phyloP scores from a whole-genome alignment of 2,113 vertebrate species.

The Apteryx owenii region DNA sequence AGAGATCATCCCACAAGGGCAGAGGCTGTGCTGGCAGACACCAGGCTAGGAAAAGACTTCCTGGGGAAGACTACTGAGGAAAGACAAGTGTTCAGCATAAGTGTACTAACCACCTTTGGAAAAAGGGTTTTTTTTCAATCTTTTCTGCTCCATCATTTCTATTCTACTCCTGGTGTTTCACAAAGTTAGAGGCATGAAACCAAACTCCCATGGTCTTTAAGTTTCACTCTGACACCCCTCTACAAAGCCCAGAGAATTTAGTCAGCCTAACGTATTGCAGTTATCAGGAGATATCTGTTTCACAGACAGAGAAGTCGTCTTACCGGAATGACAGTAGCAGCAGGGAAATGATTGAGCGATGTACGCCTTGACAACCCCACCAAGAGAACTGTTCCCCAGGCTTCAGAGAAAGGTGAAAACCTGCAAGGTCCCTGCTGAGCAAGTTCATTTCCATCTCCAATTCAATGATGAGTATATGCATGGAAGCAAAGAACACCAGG shows the following conservation, averaged over 20 bases:
- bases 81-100: neutral
- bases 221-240: neutral
- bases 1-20: too few relatives aligned
- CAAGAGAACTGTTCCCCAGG: rapidly evolving
- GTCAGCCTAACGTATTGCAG: neutral
- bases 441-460: neutral
- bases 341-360: neutral
- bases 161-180: neutral
- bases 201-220: neutral
- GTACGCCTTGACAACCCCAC: neutral
- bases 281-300: neutral
- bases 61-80: neutral
- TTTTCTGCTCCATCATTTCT: neutral
- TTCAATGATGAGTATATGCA: neutral
- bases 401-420: neutral
- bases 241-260: neutral
- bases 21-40: neutral
- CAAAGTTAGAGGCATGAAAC: neutral
- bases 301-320: neutral
- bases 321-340: neutral
- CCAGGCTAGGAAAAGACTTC: neutral
- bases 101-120: neutral
- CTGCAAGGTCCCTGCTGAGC: neutral
- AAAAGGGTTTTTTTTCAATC: neutral
- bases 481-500: neutral